These are phyloP conservation scores for Copsychus sechellarum DNA, from an alignment of 2,113 vertebrate genomes.

Conservation along the genomic window DNA sequence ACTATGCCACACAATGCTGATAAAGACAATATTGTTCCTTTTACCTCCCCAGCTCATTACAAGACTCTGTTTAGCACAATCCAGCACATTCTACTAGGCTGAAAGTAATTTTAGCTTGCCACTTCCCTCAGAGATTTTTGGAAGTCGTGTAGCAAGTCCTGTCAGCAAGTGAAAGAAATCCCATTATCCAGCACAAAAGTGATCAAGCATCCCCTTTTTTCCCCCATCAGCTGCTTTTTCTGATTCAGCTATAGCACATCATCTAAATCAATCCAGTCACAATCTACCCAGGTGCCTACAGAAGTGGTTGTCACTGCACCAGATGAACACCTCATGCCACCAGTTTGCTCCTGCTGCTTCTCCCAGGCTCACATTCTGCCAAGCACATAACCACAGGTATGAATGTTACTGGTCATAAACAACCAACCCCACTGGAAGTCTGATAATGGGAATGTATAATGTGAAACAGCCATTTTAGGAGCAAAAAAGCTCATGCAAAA, in stretches of 20 bases:
- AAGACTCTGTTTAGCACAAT: neutral
- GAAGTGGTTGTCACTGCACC: neutral
- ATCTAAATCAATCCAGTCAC: neutral
- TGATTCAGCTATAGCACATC: neutral
- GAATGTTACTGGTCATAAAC: neutral
- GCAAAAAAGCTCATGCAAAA: neutral
- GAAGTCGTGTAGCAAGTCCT: neutral
- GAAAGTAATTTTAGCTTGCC: neutral
- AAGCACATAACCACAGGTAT: neutral
- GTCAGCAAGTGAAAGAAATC: neutral
- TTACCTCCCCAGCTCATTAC: neutral
- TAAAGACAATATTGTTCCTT: neutral
- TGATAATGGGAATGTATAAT: neutral
- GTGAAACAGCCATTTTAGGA: neutral
- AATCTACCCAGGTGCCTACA: neutral
- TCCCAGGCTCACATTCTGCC: neutral
- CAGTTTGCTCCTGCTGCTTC: neutral
- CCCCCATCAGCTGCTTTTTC: neutral
- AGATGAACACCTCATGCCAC: neutral
- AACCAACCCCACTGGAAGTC: neutral
- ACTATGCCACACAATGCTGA: neutral
- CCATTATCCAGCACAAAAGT: neutral
- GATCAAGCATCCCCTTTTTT: neutral
- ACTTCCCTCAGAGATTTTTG: neutral
- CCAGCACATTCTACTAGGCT: neutral